Evolutionary conservation across 92 coral and sea anemone genomes (phyloP), one percentile per base, ranked within the genome.

Genomic region (Zoanthus solanderi): DNA sequence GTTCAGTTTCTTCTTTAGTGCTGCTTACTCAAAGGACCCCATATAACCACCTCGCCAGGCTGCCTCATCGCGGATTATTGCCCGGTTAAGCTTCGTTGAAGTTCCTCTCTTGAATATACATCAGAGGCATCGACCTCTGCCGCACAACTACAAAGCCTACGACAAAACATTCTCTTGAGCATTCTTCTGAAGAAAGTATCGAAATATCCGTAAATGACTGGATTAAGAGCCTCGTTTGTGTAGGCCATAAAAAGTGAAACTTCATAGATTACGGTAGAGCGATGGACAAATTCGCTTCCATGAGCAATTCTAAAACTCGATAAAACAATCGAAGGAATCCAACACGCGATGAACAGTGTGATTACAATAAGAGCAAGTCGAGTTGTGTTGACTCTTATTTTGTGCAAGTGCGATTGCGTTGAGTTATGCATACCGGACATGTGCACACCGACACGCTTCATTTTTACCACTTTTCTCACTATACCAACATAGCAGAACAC

Each of bases 221-320:
- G 98, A 71, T 94, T 94, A 18, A 91, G 37, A 46, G 92, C 91
- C 69, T 94, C 94, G 57, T 93, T 94, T 65, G 91, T 17, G 11
- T 89, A 86, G 10, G 92, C 87, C 92, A 92, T 93, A 45, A 90
- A 93, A 14, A 94, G 86, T n/a, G 98, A 89, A 44, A 94, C 86
- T 61, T 94, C 94, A 73, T 89, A 89, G 3, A 91, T 46, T 12
- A 78, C 56, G 9, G 92, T 72, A 7, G 90, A 47, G 3, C 95
- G 82, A 65, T 87, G 84, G 5, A 93, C 90, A 15, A 48, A 30
- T 6, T 78, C 87, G 9, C 93, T 87, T 4, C 98, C 98, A 15
- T 37, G 53, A 29, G 85, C 91, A 30, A 93, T 30, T 80, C 85
- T 52, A 48, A 80, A 45, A 60, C 85, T 9, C 44, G 61, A 5